Percentiles rank a stretch among this genome's conserved stretches.
Conservation (phyloP, 2,113 vertebrate genomes). For the Pampusana beccarii region DNA sequence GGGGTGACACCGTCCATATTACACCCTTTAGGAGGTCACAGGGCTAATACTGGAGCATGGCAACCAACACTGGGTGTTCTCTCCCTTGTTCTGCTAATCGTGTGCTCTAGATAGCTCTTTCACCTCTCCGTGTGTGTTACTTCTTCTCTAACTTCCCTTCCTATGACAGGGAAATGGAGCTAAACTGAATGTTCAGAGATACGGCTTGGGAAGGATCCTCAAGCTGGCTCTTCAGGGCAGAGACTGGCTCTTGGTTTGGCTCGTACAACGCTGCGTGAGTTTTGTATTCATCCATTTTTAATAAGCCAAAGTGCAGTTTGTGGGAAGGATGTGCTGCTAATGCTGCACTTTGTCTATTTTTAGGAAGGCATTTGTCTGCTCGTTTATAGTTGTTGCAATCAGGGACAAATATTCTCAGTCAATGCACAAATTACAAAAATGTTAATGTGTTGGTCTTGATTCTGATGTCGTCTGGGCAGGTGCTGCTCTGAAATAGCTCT, state of each 20-base stretch:
- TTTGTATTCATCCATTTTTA: neutral
- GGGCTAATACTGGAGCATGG: neutral
- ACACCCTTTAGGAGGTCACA: neutral
- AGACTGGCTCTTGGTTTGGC: neutral
- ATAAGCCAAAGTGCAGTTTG: neutral
- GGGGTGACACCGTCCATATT: neutral
- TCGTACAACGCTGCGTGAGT: neutral
- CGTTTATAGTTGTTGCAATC: neutral
- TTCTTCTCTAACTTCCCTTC: neutral
- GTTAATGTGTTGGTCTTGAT: neutral
- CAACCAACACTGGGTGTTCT: neutral
- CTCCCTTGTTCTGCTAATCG: neutral
- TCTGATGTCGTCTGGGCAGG: neutral
- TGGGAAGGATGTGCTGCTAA: neutral
- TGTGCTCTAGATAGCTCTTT: neutral
- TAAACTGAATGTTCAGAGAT: neutral
- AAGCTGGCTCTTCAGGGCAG: neutral
- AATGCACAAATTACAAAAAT: neutral
- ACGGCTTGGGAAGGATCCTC: neutral
- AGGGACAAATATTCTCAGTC: neutral
- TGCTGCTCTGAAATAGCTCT: conserved; percentile 4
- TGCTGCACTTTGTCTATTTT: conserved; percentile 22
- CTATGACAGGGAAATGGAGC: neutral
- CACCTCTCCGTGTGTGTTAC: neutral
- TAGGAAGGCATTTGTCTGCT: neutral